Base-by-base conservation (phyloP, 2,113 vertebrate species). In the Ptilorrhoa leucosticta region DNA sequence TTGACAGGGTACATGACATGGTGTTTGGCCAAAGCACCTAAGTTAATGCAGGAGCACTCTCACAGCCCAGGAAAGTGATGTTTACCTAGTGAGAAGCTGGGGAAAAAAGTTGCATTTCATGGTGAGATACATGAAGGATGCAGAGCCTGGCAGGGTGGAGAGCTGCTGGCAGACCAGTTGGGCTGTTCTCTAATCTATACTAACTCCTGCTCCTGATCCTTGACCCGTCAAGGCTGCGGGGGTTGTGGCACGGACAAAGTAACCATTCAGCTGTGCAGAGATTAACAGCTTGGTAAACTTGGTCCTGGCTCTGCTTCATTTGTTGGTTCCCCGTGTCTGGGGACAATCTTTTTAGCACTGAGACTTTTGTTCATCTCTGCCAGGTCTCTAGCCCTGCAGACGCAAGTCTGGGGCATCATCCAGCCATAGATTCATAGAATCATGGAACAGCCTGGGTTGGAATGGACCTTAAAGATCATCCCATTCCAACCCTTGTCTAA, bases 261-360 rank as follows among this genome's bases (percentile, higher is more conserved):
- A 18, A 16, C 27, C 6, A 2, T 66, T n/a, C 19, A 26, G 10
- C 5, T 9, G 1, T 11, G 22, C 3, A 6, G 20, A 51, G 10
- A 15, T 31, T 21, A 31, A n/a, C 0, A 2, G 7, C 20, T 35
- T 4, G 3, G 3, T 18, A 37, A 31, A 35, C 8, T 27, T 2
- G 1, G 21, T 53, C 18, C 31, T 28, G 15, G 14, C 7, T 71
- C n/a, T 76, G 28, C 51, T 80, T 57, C 12, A 4, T 33, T 40
- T 0, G 0, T 5, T n/a, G 26, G 4, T 39, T 57, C 6, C 7
- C 10, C 21, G 4, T 3, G 0, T 35, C 12, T 10, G 4, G 20
- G 8, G 15, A 23, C 6, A 28, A 15, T n/a, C 18, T 75, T 9
- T 1, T 1, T 6, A 53, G 16, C 31, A 23, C 16, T 23, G 17